Percentiles rank a stretch among this genome's conserved stretches.
Evolutionary conservation across 2,113 vertebrate species (phyloP).

Genomic region (Strix uralensis): DNA sequence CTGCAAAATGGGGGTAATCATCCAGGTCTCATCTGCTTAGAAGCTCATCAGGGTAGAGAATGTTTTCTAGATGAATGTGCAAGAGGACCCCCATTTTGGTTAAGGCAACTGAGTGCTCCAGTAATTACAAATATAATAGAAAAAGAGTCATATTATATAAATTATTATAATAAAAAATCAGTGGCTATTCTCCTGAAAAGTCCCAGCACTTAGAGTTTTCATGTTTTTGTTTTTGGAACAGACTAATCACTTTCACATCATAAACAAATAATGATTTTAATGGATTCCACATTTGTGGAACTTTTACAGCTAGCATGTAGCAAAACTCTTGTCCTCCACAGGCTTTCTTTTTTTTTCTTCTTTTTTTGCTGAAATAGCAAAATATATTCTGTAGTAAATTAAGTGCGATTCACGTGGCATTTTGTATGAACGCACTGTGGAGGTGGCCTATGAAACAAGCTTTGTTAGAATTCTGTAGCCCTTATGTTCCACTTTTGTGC

Average conservation of each 20-base stretch:
- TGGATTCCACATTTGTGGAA: constrained; percentile 47
- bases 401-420: constrained; percentile 55
- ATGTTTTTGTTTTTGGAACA: constrained; percentile 23
- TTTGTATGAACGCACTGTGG: not conserved
- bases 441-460: constrained; percentile 58
- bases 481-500: constrained; percentile 36
- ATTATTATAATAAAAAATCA: not conserved
- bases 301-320: constrained; percentile 27
- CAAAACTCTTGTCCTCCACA: constrained; percentile 24
- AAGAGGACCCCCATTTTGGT: not conserved
- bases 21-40: not conserved
- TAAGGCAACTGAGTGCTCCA: not conserved
- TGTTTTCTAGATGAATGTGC: not conserved
- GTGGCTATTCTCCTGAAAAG: not conserved
- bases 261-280: constrained; percentile 58
- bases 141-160: not conserved
- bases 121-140: not conserved
- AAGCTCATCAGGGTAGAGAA: not conserved
- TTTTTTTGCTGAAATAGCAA: not conserved
- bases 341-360: not conserved
- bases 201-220: not conserved
- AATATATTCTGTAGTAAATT: constrained; percentile 58
- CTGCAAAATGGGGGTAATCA: not conserved
- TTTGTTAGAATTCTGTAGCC: constrained; percentile 58
- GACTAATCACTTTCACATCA: constrained; percentile 60